Percentiles rank a stretch among this genome's conserved stretches.
phyloP scores from a whole-genome alignment of 2,888 invertebrate species.

The Herminia tarsipennalis region DNA sequence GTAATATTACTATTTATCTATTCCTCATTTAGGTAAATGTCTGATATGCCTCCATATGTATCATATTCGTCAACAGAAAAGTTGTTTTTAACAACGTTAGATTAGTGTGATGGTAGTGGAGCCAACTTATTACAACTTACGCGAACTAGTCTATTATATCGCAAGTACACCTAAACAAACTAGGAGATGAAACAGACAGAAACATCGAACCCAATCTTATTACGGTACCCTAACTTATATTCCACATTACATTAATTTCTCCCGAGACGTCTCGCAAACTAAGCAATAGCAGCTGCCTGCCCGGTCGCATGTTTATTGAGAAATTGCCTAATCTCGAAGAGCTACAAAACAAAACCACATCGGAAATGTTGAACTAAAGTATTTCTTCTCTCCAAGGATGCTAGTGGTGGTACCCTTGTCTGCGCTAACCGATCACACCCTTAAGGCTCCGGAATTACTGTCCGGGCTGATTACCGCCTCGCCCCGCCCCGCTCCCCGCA shows the following conservation, averaged over 20 bases:
- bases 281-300: conserved; percentile 77
- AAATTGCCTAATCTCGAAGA: conserved; percentile 83
- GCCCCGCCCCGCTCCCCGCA: conserved; percentile 47
- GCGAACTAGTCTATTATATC: conserved; percentile 50
- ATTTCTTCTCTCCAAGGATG: conserved; percentile 83
- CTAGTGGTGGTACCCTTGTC: conserved; percentile 81
- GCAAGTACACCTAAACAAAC: conserved; percentile 57
- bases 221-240: conserved; percentile 72
- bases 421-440: conserved; percentile 84
- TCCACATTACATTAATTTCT: conserved; percentile 82
- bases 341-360: conserved; percentile 85
- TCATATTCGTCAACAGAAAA: conserved; percentile 27
- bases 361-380: conserved; percentile 83
- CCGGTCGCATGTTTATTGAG: conserved; percentile 81
- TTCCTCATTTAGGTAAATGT: conserved; percentile 46
- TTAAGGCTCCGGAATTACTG: conserved; percentile 84
- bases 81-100: conserved; percentile 23
- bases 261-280: conserved; percentile 79
- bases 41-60: conserved; percentile 10
- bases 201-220: conserved; percentile 75
- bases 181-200: conserved; percentile 68
- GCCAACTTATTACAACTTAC: conserved; percentile 45
- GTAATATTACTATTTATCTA: conserved; percentile 37
- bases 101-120: conserved; percentile 21
- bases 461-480: conserved; percentile 80